phyloP scores from a whole-genome alignment of 2,888 invertebrate genomes.

The Melieria crassipennis region DNA sequence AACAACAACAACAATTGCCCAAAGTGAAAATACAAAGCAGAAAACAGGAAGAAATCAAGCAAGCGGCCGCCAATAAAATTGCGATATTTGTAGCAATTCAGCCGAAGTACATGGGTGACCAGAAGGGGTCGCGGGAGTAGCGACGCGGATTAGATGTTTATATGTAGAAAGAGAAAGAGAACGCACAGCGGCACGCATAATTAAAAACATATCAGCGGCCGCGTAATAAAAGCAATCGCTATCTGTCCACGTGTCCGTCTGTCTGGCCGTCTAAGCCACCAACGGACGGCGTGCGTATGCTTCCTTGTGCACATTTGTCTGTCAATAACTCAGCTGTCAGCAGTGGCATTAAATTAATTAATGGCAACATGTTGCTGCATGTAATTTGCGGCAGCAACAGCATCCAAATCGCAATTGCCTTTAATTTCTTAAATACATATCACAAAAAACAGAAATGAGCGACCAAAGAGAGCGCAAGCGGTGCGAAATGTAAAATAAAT shows the following conservation, averaged over 20 bases:
- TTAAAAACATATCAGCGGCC: constrained; percentile 23
- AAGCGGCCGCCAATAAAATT: constrained; percentile 16
- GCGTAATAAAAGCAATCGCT: neutral
- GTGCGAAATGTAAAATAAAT: constrained; percentile 5
- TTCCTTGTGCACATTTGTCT: neutral
- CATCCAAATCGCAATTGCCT: no score
- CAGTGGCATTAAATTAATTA: constrained; percentile 30
- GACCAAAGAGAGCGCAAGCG: no score
- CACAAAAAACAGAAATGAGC: no score
- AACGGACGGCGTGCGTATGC: neutral
- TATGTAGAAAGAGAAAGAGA: no score
- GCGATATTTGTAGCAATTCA: neutral
- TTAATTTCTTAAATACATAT: no score
- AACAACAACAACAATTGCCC: constrained; percentile 4
- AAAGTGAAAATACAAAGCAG: no score
- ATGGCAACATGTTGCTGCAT: constrained; percentile 22
- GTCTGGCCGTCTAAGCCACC: neutral
- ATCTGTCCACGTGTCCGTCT: constrained; percentile 7
- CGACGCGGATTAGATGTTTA: neutral
- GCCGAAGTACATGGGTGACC: neutral
- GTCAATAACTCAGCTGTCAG: constrained; percentile 31
- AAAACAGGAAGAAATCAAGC: no score
- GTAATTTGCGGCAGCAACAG: neutral
- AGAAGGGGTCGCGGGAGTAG: neutral
- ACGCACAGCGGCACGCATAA: constrained; percentile 14